Evolutionary conservation across 1,140 invertebrate genomes (phyloP).

Genomic region (Pygmarrhopalites habei): DNA sequence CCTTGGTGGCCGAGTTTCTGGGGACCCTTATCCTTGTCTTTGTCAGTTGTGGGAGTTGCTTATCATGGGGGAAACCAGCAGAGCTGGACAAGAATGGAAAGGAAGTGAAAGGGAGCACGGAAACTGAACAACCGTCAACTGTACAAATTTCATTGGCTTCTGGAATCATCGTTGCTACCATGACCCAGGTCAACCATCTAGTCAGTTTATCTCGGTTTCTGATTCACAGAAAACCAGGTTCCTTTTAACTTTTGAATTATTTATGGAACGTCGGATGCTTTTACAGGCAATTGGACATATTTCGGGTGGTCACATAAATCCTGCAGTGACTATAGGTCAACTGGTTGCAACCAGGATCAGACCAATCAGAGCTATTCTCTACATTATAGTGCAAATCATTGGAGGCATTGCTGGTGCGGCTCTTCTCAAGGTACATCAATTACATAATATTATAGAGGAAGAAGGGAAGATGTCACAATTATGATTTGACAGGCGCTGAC

Average conservation of each 20-base stretch:
- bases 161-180: constrained; percentile 72
- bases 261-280: too few species aligned
- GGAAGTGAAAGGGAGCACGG: not conserved
- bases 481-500: constrained; percentile 24
- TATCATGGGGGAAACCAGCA: constrained; percentile 46
- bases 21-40: constrained; percentile 69
- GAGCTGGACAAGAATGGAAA: not conserved
- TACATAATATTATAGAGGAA: not conserved
- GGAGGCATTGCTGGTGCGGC: constrained; percentile 67
- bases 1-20: constrained; percentile 73
- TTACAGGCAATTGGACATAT: constrained; percentile 71
- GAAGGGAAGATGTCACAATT: not conserved
- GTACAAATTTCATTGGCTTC: constrained; percentile 77
- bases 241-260: not conserved
- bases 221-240: not conserved
- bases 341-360: constrained; percentile 67
- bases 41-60: constrained; percentile 67
- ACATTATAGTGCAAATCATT: constrained; percentile 72
- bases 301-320: constrained; percentile 71
- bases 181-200: constrained; percentile 64
- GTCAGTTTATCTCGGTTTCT: constrained; percentile 1
- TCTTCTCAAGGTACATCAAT: constrained; percentile 8
- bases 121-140: constrained; percentile 46
- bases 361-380: constrained; percentile 61
- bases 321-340: constrained; percentile 50